These are phyloP conservation scores for Sciurus vulgaris DNA, from an alignment of 2,797 vertebrate genomes.

Conservation along the genomic window DNA sequence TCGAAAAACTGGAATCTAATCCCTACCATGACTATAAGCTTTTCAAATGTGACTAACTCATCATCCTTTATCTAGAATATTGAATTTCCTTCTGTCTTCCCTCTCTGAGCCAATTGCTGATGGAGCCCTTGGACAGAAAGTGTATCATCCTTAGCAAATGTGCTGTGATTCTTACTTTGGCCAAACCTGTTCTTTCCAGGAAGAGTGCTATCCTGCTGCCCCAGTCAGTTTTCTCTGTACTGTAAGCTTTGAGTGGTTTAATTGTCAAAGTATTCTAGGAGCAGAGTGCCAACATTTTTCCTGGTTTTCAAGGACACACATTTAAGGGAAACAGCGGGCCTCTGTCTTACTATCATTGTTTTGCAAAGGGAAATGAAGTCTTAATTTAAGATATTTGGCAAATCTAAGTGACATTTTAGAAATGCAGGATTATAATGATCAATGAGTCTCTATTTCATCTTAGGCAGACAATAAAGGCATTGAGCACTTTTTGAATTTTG, in stretches of 20 bases:
- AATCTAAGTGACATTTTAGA: slow-evolving; percentile 61
- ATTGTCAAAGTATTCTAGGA: neutral
- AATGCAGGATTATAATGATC: slow-evolving; percentile 25
- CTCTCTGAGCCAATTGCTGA: neutral
- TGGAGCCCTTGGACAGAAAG: neutral
- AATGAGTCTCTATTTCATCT: slow-evolving; percentile 31
- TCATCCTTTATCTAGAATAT: neutral
- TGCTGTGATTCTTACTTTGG: neutral
- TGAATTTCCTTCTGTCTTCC: neutral
- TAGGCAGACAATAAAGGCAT: slow-evolving; percentile 52
- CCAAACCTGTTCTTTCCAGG: neutral
- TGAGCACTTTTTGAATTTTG: slow-evolving; percentile 54
- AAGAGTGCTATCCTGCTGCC: neutral
- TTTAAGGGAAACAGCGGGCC: slow-evolving; percentile 55
- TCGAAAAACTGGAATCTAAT: neutral
- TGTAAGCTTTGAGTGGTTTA: neutral
- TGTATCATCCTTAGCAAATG: neutral
- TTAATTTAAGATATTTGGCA: slow-evolving; percentile 63
- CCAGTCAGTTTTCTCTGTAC: neutral
- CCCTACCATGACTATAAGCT: neutral
- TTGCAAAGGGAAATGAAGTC: slow-evolving; percentile 1
- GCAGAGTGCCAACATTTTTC: neutral
- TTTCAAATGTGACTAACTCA: neutral
- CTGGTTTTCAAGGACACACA: slow-evolving; percentile 52
- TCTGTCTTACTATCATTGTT: slow-evolving; percentile 61